Conservation (phyloP, 1,140 invertebrate genomes). For the Drosophila funebris region DNA sequence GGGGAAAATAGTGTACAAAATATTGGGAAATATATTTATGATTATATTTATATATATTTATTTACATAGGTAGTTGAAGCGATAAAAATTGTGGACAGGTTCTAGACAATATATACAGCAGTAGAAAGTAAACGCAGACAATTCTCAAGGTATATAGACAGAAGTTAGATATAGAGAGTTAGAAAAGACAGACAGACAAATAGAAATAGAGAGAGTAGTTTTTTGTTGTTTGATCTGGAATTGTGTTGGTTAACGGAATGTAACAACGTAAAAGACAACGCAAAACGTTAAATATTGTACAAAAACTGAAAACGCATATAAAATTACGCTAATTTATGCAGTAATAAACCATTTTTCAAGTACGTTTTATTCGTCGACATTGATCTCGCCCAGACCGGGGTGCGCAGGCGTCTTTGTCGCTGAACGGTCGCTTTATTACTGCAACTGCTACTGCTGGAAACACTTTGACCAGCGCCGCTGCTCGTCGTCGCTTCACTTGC, state of each 20-base stretch:
- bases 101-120: constrained; percentile 71
- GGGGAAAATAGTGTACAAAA: constrained; percentile 27
- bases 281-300: constrained; percentile 37
- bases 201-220: constrained; percentile 43
- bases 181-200: constrained; percentile 35
- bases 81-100: constrained; percentile 49
- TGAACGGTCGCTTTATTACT: constrained; percentile 83
- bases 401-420: constrained; percentile 87
- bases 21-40: constrained; percentile 13
- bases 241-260: constrained; percentile 65
- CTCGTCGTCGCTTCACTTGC: neutral
- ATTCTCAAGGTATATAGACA: constrained; percentile 24
- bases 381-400: constrained; percentile 90
- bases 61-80: constrained; percentile 62
- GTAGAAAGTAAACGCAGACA: constrained; percentile 57
- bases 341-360: constrained; percentile 66
- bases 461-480: constrained; percentile 53
- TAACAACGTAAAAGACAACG: constrained; percentile 55
- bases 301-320: constrained; percentile 63
- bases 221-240: constrained; percentile 30
- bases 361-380: constrained; percentile 84
- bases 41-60: constrained; percentile 39
- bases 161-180: constrained; percentile 21
- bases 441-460: constrained; percentile 79
- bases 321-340: constrained; percentile 45